phyloP scores from a whole-genome alignment of 2,888 invertebrate genomes.

The Dendrolimus houi region DNA sequence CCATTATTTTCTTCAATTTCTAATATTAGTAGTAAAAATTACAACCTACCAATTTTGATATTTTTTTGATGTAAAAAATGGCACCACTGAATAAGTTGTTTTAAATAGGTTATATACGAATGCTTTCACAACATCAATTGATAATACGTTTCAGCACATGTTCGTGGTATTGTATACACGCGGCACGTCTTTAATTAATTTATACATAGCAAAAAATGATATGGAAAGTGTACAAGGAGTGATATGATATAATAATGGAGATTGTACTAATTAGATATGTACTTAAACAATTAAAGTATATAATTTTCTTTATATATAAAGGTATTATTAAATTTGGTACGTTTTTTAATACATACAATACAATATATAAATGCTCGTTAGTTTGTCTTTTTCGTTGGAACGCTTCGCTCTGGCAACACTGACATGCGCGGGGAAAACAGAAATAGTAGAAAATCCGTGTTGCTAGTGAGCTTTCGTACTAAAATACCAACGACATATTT shows the following conservation, averaged over 20 bases:
- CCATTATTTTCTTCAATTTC: constrained; percentile 10
- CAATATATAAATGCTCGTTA: constrained; percentile 63
- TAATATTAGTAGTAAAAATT: not conserved
- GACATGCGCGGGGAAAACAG: constrained; percentile 32
- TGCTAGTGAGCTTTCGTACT: constrained; percentile 12
- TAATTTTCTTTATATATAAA: constrained; percentile 11
- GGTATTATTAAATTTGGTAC: constrained; percentile 61
- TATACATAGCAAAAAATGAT: constrained; percentile 65
- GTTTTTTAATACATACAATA: constrained; percentile 35
- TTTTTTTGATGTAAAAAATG: constrained; percentile 6
- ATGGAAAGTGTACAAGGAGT: constrained; percentile 71
- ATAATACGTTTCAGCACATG: constrained; percentile 31
- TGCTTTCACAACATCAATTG: constrained; percentile 17
- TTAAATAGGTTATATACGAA: constrained; percentile 12
- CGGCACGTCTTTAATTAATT: constrained; percentile 40
- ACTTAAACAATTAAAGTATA: constrained; percentile 55
- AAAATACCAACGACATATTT: not conserved
- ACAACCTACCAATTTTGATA: constrained; percentile 12
- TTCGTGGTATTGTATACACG: constrained; percentile 55
- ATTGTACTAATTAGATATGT: constrained; percentile 75
- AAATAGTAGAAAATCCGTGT: constrained; percentile 34
- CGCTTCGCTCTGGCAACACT: constrained; percentile 55
- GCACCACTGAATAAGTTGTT: constrained; percentile 23
- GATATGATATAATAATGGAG: constrained; percentile 67
- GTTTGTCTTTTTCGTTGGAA: constrained; percentile 66